These are phyloP conservation scores for Periophthalmodon schlosseri DNA, from an alignment of 2,113 vertebrate species.

Conservation along the genomic window DNA sequence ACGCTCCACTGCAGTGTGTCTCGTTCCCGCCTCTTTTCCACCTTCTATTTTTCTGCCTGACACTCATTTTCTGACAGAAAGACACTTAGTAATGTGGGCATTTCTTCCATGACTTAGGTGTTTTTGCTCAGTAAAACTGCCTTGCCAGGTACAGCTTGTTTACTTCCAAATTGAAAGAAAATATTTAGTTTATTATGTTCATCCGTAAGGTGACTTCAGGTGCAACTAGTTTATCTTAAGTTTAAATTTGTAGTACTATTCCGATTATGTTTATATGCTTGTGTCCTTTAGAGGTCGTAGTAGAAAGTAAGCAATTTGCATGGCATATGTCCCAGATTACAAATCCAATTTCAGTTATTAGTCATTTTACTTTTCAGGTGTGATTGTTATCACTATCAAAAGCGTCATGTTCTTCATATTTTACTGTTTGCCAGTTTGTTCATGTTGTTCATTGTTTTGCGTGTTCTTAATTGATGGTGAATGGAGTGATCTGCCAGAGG, in stretches of 20 bases:
- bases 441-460: too few species aligned
- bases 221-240: too few species aligned
- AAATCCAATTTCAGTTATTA: too few species aligned
- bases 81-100: constrained; percentile 10
- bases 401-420: too few species aligned
- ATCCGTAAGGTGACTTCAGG: background rate
- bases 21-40: constrained; percentile 47
- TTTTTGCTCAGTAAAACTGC: constrained; percentile 11
- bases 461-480: too few species aligned
- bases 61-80: constrained; percentile 46
- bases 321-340: too few species aligned
- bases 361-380: too few species aligned
- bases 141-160: constrained; percentile 10
- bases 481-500: too few species aligned
- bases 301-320: background rate
- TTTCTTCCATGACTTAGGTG: constrained; percentile 2
- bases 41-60: constrained; percentile 50
- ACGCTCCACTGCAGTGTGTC: constrained; percentile 56
- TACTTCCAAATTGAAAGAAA: background rate
- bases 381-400: too few species aligned
- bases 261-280: background rate
- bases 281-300: background rate
- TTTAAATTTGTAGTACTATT: background rate
- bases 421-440: too few species aligned
- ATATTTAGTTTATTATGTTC: background rate